Conservation (phyloP, 2,797 vertebrate genomes). For the Margarornis squamiger region DNA sequence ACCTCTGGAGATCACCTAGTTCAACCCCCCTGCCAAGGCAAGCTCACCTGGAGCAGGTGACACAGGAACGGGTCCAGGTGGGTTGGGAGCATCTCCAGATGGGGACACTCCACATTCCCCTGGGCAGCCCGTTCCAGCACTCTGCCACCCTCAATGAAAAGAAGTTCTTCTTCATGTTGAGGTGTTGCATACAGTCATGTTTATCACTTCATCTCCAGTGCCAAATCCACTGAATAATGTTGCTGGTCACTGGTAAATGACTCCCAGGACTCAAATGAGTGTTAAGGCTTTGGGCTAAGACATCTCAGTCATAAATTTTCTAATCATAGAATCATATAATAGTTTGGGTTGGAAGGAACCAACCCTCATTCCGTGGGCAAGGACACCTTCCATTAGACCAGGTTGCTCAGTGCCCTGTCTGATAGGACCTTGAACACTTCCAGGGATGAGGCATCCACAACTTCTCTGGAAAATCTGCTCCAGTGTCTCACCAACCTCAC, state of each 20-base stretch:
- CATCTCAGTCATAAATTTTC: not conserved
- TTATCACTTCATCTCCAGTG: not conserved
- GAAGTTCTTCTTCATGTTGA: not conserved
- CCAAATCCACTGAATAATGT: not conserved
- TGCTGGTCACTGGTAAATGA: not conserved
- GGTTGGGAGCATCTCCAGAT: not conserved
- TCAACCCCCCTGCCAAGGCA: not conserved
- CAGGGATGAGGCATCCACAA: not conserved
- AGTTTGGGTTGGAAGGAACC: not conserved
- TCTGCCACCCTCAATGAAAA: not conserved
- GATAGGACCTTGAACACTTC: not conserved
- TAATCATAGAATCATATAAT: not conserved
- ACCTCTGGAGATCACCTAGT: not conserved
- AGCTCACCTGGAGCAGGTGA: not conserved
- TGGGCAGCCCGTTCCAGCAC: not conserved
- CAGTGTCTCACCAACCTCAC: not conserved
- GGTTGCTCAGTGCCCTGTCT: not conserved
- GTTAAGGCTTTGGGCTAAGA: not conserved
- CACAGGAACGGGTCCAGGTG: accelerated
- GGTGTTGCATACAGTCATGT: not conserved
- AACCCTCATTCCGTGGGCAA: not conserved
- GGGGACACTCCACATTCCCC: accelerated
- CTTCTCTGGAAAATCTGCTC: not conserved
- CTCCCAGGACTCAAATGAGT: not conserved
- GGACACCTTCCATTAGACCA: not conserved